Evolutionary conservation across 2,888 invertebrate genomes (phyloP), one percentile per base, ranked within the genome.

Genomic region (Liopterus haemorrhoidalis): DNA sequence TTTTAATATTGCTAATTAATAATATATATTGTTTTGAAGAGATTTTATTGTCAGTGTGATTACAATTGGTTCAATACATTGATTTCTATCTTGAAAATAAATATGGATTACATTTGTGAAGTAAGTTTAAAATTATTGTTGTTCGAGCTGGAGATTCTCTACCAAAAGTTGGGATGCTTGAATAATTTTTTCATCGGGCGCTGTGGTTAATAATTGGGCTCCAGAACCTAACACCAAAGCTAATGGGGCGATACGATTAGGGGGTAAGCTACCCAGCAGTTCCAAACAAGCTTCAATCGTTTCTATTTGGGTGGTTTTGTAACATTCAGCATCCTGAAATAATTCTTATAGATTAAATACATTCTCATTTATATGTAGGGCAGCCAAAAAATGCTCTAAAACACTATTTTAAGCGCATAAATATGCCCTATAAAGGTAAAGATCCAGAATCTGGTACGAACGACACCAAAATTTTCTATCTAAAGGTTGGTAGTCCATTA

Each of bases 241-340:
- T 20, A 69, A 48, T 8, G 67, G 67, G 2, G 65, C 59, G 12
- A 69, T 52, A 46, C 65, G 63, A 32, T 65, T 64, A 2, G 66
- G 59, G 4, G 66, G 58, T 39, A 69, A 54, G 54, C 67, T 68
- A 21, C 63, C 61, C 35, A 69, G 51, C 19, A 92, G 72, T 61
- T 92, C 90, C 62, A 94, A 78, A 52, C 88, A 83, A 15, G 88
- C 86, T 63, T 85, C 83, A 55, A 94, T 74, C 56, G 90, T 81
- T 65, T 93, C 90, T 19, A 88, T 84, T 71, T 90, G 81, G 14
- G 91, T 86, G 43, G 81, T 79, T 49, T 86, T 76, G 61, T 85
- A 87, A 12, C 90, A 88, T 60, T 92, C 92, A 41, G 84, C 82
- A 64, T 94, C 87, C 84, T 85, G 69, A 55, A 66, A 62, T 37